Evolutionary conservation across 2,113 vertebrate genomes (phyloP).

Genomic region (Rhinichthys klamathensis): DNA sequence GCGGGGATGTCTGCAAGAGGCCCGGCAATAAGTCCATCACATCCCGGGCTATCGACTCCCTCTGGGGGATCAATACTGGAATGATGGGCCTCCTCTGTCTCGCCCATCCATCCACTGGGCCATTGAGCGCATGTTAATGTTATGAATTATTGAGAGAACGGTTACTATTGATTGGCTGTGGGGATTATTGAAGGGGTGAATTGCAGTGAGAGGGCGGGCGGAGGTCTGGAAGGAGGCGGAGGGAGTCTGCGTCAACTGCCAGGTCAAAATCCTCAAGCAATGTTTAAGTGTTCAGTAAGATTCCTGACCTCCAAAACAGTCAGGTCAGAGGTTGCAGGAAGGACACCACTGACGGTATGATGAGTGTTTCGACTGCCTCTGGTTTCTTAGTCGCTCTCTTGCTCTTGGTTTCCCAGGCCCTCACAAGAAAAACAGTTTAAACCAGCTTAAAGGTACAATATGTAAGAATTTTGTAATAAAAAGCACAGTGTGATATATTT

Average conservation of each 20-base stretch:
- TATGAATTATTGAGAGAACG: slow-evolving; percentile 87
- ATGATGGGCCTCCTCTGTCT: slow-evolving; percentile 84
- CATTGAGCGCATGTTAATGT: slow-evolving; percentile 85
- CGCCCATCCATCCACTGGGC: slow-evolving; percentile 78
- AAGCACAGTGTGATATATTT: too few relatives aligned
- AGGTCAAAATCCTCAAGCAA: slow-evolving; percentile 72
- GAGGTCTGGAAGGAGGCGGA: slow-evolving; percentile 54
- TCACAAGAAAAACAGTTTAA: neutral
- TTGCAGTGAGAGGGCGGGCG: slow-evolving; percentile 59
- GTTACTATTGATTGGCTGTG: slow-evolving; percentile 81
- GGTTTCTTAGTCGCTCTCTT: neutral
- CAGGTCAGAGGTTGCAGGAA: slow-evolving; percentile 73
- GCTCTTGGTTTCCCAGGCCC: neutral
- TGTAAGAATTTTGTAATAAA: too few relatives aligned
- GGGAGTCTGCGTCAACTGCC: slow-evolving; percentile 46
- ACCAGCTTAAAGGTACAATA: neutral
- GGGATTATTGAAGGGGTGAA: slow-evolving; percentile 77
- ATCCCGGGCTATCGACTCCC: slow-evolving; percentile 76
- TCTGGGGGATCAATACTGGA: slow-evolving; percentile 77
- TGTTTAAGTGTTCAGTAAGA: slow-evolving; percentile 75
- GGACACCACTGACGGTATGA: slow-evolving; percentile 63
- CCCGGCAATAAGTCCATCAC: slow-evolving; percentile 78
- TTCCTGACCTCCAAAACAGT: slow-evolving; percentile 67
- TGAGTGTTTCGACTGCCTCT: slow-evolving; percentile 38
- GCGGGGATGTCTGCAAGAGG: slow-evolving; percentile 46